Conservation (phyloP, 2,113 vertebrate genomes). For the Mystacornis crossleyi region DNA sequence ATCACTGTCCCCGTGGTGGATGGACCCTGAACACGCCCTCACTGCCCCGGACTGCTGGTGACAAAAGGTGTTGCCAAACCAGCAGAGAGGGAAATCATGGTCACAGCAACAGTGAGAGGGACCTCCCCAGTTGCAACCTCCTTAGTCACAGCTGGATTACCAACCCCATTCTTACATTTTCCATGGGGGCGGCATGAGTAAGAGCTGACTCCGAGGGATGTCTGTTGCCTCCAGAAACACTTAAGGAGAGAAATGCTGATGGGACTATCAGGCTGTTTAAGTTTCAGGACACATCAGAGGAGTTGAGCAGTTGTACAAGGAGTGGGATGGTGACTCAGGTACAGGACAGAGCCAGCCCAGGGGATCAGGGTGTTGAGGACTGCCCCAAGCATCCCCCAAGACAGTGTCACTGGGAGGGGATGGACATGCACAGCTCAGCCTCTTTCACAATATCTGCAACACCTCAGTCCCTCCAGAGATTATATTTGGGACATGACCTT, state of each 20-base stretch:
- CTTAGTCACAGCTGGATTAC: conserved; percentile 38
- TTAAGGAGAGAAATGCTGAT: not conserved
- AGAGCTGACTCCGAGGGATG: conserved; percentile 1
- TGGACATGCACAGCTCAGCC: not conserved
- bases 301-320: fast-evolving
- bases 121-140: conserved; percentile 1
- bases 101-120: not conserved
- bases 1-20: fast-evolving
- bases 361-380: not conserved
- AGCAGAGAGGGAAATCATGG: not conserved
- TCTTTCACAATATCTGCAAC: not conserved
- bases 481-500: fast-evolving
- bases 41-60: fast-evolving
- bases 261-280: not conserved
- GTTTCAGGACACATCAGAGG: not conserved
- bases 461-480: not conserved
- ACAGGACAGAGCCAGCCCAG: not conserved
- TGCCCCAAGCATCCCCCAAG: not conserved
- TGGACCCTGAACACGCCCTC: not conserved
- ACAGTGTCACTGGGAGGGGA: not conserved
- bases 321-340: not conserved
- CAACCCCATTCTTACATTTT: conserved; percentile 26
- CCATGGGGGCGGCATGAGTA: conserved; percentile 17
- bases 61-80: not conserved
- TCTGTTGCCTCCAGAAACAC: conserved; percentile 5